Evolutionary conservation across 1,140 invertebrate genomes (phyloP).

Genomic region (Brachionus rubens): DNA sequence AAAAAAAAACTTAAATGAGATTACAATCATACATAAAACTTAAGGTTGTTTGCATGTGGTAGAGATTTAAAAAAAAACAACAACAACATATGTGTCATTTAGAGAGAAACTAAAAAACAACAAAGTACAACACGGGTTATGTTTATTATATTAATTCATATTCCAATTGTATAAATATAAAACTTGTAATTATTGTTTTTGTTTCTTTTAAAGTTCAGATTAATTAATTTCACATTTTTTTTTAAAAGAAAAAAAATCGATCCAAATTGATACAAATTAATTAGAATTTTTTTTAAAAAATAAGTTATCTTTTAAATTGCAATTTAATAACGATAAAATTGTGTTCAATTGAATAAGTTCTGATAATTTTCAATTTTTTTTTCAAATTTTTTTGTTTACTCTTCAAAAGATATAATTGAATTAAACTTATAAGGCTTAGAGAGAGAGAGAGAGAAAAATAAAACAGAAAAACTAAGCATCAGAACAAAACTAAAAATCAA

Average conservation of each 20-base stretch:
- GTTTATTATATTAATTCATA: not conserved
- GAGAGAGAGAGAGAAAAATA: too few species aligned
- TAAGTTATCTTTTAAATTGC: too few species aligned
- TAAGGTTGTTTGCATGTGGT: conserved; percentile 21
- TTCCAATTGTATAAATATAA: conserved; percentile 19
- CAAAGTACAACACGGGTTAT: not conserved
- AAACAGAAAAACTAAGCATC: too few species aligned
- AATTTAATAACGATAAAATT: too few species aligned
- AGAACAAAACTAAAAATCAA: not conserved
- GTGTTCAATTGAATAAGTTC: too few species aligned
- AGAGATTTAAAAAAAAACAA: not conserved
- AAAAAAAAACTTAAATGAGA: too few species aligned
- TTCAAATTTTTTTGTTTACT: too few species aligned
- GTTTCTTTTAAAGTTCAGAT: not conserved
- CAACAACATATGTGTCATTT: conserved; percentile 42
- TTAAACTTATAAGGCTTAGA: not conserved
- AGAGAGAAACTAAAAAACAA: not conserved
- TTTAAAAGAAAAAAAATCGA: not conserved
- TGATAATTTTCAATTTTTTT: too few species aligned
- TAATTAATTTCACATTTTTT: conserved; percentile 42
- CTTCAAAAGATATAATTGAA: too few species aligned
- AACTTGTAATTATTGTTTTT: too few species aligned
- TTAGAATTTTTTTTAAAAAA: too few species aligned
- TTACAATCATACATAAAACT: not conserved
- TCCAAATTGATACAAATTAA: not conserved